Evolutionary conservation across 2,797 vertebrate genomes (phyloP).

Genomic region (Gephyroberyx darwinii): DNA sequence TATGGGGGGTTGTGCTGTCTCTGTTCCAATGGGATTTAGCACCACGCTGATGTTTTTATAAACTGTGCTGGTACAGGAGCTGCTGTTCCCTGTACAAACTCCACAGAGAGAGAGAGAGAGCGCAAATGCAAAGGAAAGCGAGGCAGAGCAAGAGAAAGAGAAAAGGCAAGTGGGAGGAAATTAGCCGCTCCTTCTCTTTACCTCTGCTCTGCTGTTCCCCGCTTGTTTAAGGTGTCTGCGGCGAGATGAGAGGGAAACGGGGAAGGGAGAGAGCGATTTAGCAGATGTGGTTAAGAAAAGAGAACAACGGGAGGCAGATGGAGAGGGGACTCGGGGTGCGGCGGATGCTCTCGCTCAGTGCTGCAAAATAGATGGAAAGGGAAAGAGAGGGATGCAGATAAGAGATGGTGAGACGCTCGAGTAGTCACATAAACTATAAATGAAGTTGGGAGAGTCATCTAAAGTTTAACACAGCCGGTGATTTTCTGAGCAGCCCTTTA

Average conservation of each 20-base stretch:
- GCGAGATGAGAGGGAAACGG: not conserved
- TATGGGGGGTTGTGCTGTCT: too few relatives aligned
- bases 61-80: conserved; percentile 2
- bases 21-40: too few relatives aligned
- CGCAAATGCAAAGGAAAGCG: not conserved
- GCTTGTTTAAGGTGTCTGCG: not conserved
- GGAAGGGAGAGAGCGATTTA: not conserved
- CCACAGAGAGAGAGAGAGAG: not conserved
- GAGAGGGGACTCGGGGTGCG: not conserved
- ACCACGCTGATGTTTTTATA: too few relatives aligned
- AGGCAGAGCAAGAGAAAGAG: not conserved
- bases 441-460: conserved; percentile 5
- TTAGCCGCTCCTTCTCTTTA: not conserved
- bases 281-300: conserved; percentile 12
- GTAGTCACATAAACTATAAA: conserved; percentile 17
- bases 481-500: conserved; percentile 32
- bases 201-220: not conserved
- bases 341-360: conserved; percentile 13
- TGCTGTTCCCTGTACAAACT: conserved; percentile 14
- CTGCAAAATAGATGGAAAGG: conserved; percentile 31
- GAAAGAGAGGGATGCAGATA: conserved; percentile 14
- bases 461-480: conserved; percentile 28
- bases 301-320: conserved; percentile 16
- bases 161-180: not conserved
- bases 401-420: conserved; percentile 8